Conservation (phyloP, 1,140 invertebrate species). For the Caenorhabditis latens region DNA sequence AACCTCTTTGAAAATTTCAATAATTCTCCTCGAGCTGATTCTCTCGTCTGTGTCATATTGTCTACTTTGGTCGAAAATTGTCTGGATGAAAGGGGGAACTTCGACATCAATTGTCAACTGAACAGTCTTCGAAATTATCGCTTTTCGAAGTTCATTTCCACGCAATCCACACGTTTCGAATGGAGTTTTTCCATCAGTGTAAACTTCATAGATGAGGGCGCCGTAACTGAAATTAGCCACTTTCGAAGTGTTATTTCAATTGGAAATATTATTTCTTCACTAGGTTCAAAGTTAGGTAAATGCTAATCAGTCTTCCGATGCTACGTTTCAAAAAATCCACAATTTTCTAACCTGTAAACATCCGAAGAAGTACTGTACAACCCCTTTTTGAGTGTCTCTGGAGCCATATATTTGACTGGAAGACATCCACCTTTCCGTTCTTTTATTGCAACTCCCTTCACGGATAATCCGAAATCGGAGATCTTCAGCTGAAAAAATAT, state of each 20-base stretch:
- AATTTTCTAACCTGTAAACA: neutral
- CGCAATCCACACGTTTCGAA: constrained; percentile 15
- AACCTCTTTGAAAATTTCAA: constrained; percentile 38
- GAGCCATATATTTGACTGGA: constrained; percentile 29
- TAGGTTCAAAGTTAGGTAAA: neutral
- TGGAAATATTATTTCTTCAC: neutral
- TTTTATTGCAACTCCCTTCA: constrained; percentile 33
- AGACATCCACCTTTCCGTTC: constrained; percentile 38
- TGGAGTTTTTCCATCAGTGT: constrained; percentile 12
- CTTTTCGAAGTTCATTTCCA: constrained; percentile 35
- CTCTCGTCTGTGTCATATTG: neutral
- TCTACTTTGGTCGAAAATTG: constrained; percentile 17
- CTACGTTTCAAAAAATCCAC: no score
- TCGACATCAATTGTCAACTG: neutral
- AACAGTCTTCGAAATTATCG: neutral
- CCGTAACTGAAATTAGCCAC: neutral
- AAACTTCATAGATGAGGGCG: constrained; percentile 14
- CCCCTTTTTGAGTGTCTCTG: constrained; percentile 27
- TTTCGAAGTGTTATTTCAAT: neutral
- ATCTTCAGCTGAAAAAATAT: constrained; percentile 14
- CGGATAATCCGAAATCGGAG: constrained; percentile 21
- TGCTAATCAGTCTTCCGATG: no score
- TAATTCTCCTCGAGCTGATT: neutral
- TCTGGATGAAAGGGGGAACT: neutral
- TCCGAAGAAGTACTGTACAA: constrained; percentile 26